These are phyloP conservation scores for Pseudopipra pipra DNA, from an alignment of 2,113 vertebrate genomes.

Conservation along the genomic window DNA sequence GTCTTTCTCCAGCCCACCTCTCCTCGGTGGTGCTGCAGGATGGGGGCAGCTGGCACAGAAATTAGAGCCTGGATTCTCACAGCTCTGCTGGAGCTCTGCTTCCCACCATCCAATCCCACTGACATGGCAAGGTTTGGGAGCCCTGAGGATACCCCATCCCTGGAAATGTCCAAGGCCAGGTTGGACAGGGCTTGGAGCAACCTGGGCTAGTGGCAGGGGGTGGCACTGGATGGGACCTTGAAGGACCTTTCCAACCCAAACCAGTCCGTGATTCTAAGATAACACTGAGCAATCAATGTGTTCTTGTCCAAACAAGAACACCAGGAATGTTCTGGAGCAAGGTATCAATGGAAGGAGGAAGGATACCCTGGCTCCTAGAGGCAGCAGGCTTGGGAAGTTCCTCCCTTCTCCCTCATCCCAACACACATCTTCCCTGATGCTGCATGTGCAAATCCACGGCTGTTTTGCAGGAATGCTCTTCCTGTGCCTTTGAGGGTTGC, in stretches of 20 bases:
- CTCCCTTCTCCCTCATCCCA: not conserved
- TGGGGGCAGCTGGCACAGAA: not conserved
- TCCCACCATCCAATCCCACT: not conserved
- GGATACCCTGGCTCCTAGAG: not conserved
- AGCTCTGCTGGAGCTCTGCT: not conserved
- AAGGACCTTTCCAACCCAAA: not conserved
- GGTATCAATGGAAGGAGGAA: not conserved
- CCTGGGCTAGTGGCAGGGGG: not conserved
- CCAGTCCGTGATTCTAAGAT: not conserved
- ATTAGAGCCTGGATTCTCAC: not conserved
- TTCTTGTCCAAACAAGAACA: not conserved
- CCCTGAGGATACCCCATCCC: not conserved
- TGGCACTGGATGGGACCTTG: not conserved
- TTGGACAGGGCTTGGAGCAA: rapidly evolving
- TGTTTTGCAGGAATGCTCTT: not conserved
- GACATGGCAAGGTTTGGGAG: not conserved
- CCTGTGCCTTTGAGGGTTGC: not conserved
- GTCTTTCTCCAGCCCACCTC: not conserved
- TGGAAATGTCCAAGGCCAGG: not conserved
- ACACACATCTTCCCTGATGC: not conserved
- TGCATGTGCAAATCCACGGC: not conserved
- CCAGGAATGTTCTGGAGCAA: not conserved
- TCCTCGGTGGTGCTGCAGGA: not conserved
- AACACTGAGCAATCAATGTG: not conserved
- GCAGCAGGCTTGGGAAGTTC: not conserved